Evolutionary conservation across 1,140 invertebrate genomes (phyloP).

Genomic region (Rhynchophorus ferrugineus): DNA sequence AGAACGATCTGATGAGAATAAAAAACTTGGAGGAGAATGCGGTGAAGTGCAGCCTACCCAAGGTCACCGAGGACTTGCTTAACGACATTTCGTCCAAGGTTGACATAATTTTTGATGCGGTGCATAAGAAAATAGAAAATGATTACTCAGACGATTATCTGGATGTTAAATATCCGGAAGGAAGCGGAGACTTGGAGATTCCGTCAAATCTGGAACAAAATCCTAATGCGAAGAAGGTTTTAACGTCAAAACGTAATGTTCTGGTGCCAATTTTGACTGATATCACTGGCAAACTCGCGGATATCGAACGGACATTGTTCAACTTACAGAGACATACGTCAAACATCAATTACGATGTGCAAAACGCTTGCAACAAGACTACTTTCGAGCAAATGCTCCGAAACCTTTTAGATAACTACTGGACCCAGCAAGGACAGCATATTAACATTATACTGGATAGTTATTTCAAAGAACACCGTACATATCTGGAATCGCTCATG

Average conservation of each 20-base stretch:
- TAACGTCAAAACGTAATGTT: neutral
- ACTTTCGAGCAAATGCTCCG: neutral
- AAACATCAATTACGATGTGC: neutral
- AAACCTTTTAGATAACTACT: neutral
- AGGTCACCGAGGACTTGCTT: conserved; percentile 31
- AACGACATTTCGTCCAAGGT: conserved; percentile 40
- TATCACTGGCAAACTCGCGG: neutral
- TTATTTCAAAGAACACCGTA: conserved; percentile 26
- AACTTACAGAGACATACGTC: neutral
- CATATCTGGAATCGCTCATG: conserved; percentile 14
- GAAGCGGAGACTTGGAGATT: conserved; percentile 10
- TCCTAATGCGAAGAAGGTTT: neutral
- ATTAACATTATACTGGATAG: conserved; percentile 15
- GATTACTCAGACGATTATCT: conserved; percentile 19
- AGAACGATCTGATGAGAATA: conserved; percentile 10
- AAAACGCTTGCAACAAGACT: neutral
- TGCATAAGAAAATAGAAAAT: conserved; percentile 20
- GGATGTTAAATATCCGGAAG: conserved; percentile 15
- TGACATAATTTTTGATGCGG: conserved; percentile 34
- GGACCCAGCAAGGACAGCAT: conserved; percentile 1
- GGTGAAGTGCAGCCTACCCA: conserved; percentile 31
- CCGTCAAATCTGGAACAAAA: conserved; percentile 6
- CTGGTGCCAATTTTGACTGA: conserved; percentile 7
- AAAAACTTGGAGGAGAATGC: conserved; percentile 12
- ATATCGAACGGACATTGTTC: neutral